Base-by-base conservation (phyloP, 2,888 invertebrate genomes). In the Cyrtodaria siliqua region DNA sequence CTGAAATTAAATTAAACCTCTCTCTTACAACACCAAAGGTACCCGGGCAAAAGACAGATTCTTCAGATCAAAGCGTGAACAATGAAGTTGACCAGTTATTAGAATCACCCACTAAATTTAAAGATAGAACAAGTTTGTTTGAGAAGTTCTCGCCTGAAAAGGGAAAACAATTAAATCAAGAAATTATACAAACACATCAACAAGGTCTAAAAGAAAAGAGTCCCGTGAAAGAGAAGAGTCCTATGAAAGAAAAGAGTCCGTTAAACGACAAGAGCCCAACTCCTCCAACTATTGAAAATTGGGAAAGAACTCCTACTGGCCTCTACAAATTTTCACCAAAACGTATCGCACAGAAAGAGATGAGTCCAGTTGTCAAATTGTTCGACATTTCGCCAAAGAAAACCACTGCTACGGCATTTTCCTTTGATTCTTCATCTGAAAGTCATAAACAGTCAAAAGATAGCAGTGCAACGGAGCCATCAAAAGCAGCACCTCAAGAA, bases 141-240 rank as follows among this genome's bases (percentile, higher is more conserved):
- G 67, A 67, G 24, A 50, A 47, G 33, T 50, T 59, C 49, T 67
- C 67, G 8, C 67, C 67, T n/a, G 64, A 56, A 29, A 64, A 64
- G 26, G 24, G 12, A 2, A 33, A 33, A 50, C 16, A 6, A 9
- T 23, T 29, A 12, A 18, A 47, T 23, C 20, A 38, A 23, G 20
- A 33, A 33, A 33, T 33, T 12, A 33, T 8, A 12, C 4, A 8
- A 8, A 12, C 4, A 4, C 33, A 33, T 33, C 33, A 33, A 33
- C n/a, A n/a, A n/a, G n/a, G n/a, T n/a, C n/a, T n/a, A n/a, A n/a
- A n/a, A n/a, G n/a, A n/a, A n/a, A n/a, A n/a, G n/a, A n/a, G n/a
- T n/a, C 33, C 33, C 12, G 12, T 33, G 12, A 33, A 33, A 8
- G 12, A 8, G 4, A 12, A 12, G 12, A 33, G 12, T 8, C 6